Conservation (phyloP, 2,888 invertebrate species). For the Ectropis crepuscularia region DNA sequence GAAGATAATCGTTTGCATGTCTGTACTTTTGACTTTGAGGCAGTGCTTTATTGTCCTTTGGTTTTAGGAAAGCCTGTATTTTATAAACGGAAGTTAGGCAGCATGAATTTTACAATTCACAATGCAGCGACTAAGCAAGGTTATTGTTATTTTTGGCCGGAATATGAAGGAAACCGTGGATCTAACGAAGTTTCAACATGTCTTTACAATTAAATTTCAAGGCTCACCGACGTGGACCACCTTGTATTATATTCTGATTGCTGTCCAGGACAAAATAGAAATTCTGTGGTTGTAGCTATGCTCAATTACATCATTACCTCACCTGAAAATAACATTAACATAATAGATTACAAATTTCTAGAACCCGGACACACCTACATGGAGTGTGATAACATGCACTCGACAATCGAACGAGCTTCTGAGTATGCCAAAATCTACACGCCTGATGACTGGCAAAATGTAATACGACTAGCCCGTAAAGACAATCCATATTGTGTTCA, state of each 20-base stretch:
- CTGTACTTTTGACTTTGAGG: slow-evolving; percentile 40
- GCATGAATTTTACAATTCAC: slow-evolving; percentile 39
- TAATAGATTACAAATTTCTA: slow-evolving; percentile 26
- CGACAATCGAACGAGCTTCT: slow-evolving; percentile 30
- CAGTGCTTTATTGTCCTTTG: slow-evolving; percentile 34
- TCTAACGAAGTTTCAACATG: slow-evolving; percentile 17
- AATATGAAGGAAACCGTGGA: slow-evolving; percentile 33
- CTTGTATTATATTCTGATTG: slow-evolving; percentile 29
- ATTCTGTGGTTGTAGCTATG: slow-evolving; percentile 27
- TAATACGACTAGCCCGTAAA: slow-evolving; percentile 1
- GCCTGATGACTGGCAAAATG: slow-evolving; percentile 32
- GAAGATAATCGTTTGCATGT: slow-evolving; percentile 29
- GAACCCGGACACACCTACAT: slow-evolving; percentile 22
- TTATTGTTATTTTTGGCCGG: slow-evolving; percentile 39
- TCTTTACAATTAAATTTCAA: slow-evolving; percentile 2
- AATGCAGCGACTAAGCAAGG: slow-evolving; percentile 38
- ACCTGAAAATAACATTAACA: slow-evolving; percentile 14
- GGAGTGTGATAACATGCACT: slow-evolving; percentile 24
- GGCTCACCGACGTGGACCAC: slow-evolving; percentile 22
- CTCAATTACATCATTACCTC: slow-evolving; percentile 16
- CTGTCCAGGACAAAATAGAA: slow-evolving; percentile 29
- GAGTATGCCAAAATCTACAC: slow-evolving; percentile 29
- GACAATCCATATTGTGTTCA: slow-evolving; percentile 10
- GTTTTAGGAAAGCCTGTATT: slow-evolving; percentile 32
- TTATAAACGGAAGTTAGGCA: slow-evolving; percentile 33